Evolutionary conservation across 2,113 vertebrate genomes (phyloP).

Genomic region (Tautogolabrus adspersus): DNA sequence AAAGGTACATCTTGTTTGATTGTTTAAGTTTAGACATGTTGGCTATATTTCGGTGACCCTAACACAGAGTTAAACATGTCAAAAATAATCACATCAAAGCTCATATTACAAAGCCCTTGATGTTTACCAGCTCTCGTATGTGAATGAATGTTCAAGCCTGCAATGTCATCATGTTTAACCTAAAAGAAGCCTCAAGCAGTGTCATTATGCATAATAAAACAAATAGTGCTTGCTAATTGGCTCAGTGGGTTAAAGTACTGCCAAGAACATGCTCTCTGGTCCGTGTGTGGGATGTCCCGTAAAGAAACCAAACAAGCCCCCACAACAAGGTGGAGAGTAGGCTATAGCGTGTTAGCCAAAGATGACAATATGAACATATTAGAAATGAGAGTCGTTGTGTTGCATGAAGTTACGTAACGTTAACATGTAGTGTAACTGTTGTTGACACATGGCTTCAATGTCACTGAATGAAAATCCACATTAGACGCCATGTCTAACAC

Average conservation of each 20-base stretch:
- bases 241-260: background rate
- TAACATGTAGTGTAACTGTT: slow-evolving; percentile 9
- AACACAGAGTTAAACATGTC: background rate
- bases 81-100: background rate
- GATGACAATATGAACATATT: background rate
- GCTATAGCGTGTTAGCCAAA: background rate
- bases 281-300: background rate
- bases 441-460: slow-evolving; percentile 50
- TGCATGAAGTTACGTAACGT: slow-evolving; percentile 38
- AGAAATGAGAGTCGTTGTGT: background rate
- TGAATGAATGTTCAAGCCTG: background rate
- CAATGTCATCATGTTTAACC: background rate
- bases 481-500: slow-evolving; percentile 34
- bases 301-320: background rate
- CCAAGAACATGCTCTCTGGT: background rate
- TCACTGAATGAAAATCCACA: slow-evolving; percentile 42
- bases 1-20: background rate
- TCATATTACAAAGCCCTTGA: background rate
- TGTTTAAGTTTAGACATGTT: background rate
- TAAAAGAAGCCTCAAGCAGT: background rate
- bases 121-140: background rate
- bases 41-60: background rate
- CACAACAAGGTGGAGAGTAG: background rate
- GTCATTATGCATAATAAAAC: background rate
- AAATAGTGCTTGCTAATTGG: background rate